phyloP scores from a whole-genome alignment of 2,888 invertebrate genomes.

The Cosmia trapezina region DNA sequence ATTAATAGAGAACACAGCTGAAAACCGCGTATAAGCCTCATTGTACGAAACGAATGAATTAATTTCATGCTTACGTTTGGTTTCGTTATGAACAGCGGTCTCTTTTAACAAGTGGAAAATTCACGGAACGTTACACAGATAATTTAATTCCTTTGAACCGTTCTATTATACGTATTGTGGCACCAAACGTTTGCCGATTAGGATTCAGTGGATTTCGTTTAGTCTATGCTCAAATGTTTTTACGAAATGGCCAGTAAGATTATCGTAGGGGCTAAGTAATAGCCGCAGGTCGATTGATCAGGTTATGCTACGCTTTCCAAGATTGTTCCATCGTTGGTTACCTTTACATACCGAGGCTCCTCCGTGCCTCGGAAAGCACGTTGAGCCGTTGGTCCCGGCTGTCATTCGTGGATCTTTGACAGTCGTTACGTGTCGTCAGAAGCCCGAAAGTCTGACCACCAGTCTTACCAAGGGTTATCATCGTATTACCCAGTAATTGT shows the following conservation, averaged over 20 bases:
- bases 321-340: too few relatives aligned
- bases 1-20: slow-evolving; percentile 18
- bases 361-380: too few relatives aligned
- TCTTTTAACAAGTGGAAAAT: slow-evolving; percentile 73
- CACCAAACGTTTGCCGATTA: slow-evolving; percentile 61
- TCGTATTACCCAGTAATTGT: too few relatives aligned
- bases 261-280: not conserved
- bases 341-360: too few relatives aligned
- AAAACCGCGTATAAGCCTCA: slow-evolving; percentile 31
- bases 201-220: slow-evolving; percentile 55
- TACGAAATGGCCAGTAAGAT: slow-evolving; percentile 26
- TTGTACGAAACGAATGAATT: slow-evolving; percentile 70
- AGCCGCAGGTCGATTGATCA: too few relatives aligned
- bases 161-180: slow-evolving; percentile 64
- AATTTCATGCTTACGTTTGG: slow-evolving; percentile 74
- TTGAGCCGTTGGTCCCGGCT: too few relatives aligned
- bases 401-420: too few relatives aligned
- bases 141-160: slow-evolving; percentile 76
- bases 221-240: slow-evolving; percentile 31
- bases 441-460: too few relatives aligned
- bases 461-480: too few relatives aligned
- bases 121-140: slow-evolving; percentile 74
- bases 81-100: slow-evolving; percentile 68
- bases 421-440: too few relatives aligned
- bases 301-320: too few relatives aligned